Base-by-base conservation (phyloP, 2,113 vertebrate genomes). In the Trochalopteron elliotii region DNA sequence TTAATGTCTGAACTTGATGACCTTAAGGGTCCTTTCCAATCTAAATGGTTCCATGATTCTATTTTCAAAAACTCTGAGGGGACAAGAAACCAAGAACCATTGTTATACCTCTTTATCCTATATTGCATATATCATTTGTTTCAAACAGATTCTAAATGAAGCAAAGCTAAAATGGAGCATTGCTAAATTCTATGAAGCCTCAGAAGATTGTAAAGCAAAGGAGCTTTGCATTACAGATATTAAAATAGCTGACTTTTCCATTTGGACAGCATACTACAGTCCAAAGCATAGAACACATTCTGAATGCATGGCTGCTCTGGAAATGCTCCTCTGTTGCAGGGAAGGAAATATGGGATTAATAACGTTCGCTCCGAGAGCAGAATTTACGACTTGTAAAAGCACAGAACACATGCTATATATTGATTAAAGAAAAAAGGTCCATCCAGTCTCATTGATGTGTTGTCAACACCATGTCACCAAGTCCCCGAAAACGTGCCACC, bases 401-500 rank as follows among this genome's bases (percentile, higher is more conserved):
- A 45, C 56, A 68, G 45, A 92, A 64, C 40, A 8, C 35, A n/a
- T 22, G 18, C n/a, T 80, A 31, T 6, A 44, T 20, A 74, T 28
- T 68, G 63, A 95, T 75, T 92, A 69, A 84, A 69, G 69, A 10
- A 76, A 63, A 60, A 50, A 17, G 31, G 60, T 90, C 72, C 88
- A 42, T 50, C 52, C 83, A 75, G 31, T 74, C 42, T 33, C 22
- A 65, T 50, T 65, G 79, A 90, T 28, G 39, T 22, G 15, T 33
- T 49, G 89, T 70, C 57, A 87, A 7, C 52, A 83, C 44, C 92
- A 25, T 4, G 35, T 12, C 92, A 47, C 57, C 84, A 56, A 49
- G 37, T 15, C 85, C 92, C 95, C 27, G 57, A 91, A 89, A 93
- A 95, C 14, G 20, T 94, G 96, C 91, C 95, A 96, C 92, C 96